A percentile compares a stretch with the other conserved stretches of the same genome.
phyloP scores from a whole-genome alignment of 2,113 vertebrate species.

The Epinephelus moara region DNA sequence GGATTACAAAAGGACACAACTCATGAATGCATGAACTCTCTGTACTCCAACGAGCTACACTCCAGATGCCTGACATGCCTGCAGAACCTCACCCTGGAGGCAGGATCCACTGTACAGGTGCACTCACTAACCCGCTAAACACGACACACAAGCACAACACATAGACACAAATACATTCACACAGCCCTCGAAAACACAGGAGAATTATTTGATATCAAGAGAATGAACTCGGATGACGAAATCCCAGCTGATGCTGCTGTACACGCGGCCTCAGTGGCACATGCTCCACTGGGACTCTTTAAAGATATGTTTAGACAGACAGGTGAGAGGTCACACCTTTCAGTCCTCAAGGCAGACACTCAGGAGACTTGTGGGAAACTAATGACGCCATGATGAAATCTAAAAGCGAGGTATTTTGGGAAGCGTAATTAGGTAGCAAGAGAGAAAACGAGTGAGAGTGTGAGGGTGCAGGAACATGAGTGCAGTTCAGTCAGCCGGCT shows the following conservation, averaged over 20 bases:
- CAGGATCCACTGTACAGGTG: not conserved
- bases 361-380: slow-evolving; percentile 24
- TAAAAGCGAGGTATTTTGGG: slow-evolving; percentile 29
- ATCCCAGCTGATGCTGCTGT: slow-evolving; percentile 17
- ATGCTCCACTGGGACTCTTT: slow-evolving; percentile 20
- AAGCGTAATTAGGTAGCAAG: slow-evolving; percentile 32
- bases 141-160: not conserved
- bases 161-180: not conserved
- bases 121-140: not conserved
- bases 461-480: slow-evolving; percentile 10
- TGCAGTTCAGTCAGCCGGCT: slow-evolving; percentile 17
- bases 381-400: slow-evolving; percentile 35
- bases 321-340: slow-evolving; percentile 45
- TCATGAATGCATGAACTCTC: not conserved
- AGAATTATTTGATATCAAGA: slow-evolving; percentile 1
- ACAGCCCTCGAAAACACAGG: not conserved
- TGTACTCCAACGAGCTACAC: not conserved
- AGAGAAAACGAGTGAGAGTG: slow-evolving; percentile 10
- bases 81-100: not conserved
- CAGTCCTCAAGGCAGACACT: not conserved
- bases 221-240: slow-evolving; percentile 33
- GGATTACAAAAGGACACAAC: not conserved
- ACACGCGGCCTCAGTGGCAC: not conserved
- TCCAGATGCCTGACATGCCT: slow-evolving; percentile 29
- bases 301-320: slow-evolving; percentile 36